Conservation (phyloP, 53 echinoderm and acorn worm species). For the Apostichopus leukothele region DNA sequence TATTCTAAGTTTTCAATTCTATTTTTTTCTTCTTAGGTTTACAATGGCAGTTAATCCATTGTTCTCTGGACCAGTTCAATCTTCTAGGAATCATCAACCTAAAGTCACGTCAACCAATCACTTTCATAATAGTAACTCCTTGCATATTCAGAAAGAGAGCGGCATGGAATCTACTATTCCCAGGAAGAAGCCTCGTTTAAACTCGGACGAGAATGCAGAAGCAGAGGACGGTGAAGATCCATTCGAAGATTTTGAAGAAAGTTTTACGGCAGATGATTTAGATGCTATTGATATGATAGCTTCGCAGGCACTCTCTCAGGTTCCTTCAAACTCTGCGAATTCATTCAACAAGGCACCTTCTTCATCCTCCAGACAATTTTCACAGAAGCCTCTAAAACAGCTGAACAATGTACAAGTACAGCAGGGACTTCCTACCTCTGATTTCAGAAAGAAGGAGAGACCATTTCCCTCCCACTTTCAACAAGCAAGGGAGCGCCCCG, state of each 20-base stretch:
- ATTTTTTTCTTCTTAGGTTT: slow-evolving; percentile 14
- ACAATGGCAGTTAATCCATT: slow-evolving; percentile 88
- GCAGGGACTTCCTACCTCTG: background rate
- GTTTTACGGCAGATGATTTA: slow-evolving; percentile 86
- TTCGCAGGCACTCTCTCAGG: slow-evolving; percentile 83
- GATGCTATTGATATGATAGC: slow-evolving; percentile 71
- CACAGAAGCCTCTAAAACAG: background rate
- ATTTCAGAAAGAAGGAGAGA: too few relatives aligned
- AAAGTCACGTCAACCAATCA: background rate
- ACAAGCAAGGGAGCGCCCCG: background rate
- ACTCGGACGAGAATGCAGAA: slow-evolving; percentile 7
- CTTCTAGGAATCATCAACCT: slow-evolving; percentile 26
- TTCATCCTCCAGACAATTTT: background rate
- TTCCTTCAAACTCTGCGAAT: slow-evolving; percentile 19
- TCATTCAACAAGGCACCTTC: slow-evolving; percentile 2
- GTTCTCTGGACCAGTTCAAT: slow-evolving; percentile 72
- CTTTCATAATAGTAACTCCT: background rate
- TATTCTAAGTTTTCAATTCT: background rate
- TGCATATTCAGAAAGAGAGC: background rate
- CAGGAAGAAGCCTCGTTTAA: slow-evolving; percentile 73
- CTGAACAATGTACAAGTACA: background rate
- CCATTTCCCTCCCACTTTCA: background rate
- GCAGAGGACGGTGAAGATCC: slow-evolving; percentile 57
- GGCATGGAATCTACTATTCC: slow-evolving; percentile 56
- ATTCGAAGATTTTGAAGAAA: slow-evolving; percentile 84